Conservation (phyloP, 2,797 vertebrate genomes). For the Numenius phaeopus region DNA sequence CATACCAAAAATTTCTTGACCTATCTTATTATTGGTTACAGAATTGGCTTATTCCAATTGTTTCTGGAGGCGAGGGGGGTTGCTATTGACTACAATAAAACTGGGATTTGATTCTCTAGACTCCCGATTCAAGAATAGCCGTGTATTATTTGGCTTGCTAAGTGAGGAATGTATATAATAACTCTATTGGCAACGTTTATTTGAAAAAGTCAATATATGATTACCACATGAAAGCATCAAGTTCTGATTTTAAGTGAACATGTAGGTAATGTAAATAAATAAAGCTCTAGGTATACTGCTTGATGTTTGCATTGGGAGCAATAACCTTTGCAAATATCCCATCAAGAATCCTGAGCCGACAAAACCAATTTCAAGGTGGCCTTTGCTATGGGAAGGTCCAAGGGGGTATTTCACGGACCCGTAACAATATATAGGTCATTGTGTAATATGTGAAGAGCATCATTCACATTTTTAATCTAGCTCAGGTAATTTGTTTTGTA, state of each 20-base stretch:
- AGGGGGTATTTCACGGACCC: background rate
- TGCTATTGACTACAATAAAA: background rate
- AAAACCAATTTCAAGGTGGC: background rate
- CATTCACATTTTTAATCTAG: background rate
- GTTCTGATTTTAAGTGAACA: slow-evolving; percentile 22
- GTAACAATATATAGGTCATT: background rate
- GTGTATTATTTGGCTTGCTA: background rate
- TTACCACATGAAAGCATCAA: slow-evolving; percentile 39
- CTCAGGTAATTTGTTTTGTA: background rate
- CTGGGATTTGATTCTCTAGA: background rate
- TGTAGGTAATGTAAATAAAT: slow-evolving; percentile 61
- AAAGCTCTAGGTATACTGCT: slow-evolving; percentile 7
- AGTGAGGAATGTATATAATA: background rate
- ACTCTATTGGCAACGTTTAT: slow-evolving; percentile 29
- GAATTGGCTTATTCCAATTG: background rate
- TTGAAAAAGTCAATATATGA: slow-evolving; percentile 18
- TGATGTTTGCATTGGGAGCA: slow-evolving; percentile 35
- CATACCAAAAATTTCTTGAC: slow-evolving; percentile 30
- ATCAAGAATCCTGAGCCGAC: slow-evolving; percentile 29
- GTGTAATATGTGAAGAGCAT: background rate
- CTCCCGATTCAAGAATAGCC: background rate
- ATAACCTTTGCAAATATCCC: slow-evolving; percentile 39
- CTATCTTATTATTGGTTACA: slow-evolving; percentile 19
- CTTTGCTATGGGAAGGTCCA: slow-evolving; percentile 23
- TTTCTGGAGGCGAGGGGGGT: background rate